Evolutionary conservation across 2,113 vertebrate genomes (phyloP), one percentile per base, ranked within the genome.

Genomic region (Nannospalax galili): DNA sequence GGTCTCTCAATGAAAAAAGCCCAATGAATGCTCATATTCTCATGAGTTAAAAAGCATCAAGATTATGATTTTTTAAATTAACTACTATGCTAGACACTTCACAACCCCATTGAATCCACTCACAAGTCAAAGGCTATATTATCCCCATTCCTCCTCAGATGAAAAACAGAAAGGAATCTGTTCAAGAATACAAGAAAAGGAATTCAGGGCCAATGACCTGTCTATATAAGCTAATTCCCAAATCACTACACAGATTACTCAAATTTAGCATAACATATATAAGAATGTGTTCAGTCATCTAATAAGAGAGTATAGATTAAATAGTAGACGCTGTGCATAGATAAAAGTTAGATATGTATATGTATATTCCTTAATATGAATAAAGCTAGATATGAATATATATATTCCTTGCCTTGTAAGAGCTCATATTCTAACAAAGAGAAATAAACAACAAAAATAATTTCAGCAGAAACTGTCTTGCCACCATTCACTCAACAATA

Each of bases 151-250:
- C 37, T 73, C 40, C 32, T 78, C 24, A 84, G 42, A 56, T 70
- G 58, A 97, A 90, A 78, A 90, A 62, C 42, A 26, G 16, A 82
- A 87, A 87, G 32, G 30, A 84, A 93, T 72, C 30, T 52, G 22
- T 9, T 80, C 75, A 87, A 92, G 87, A 90, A 86, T 45, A 6
- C 26, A 48, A 70, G 8, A 95, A 58, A 94, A 92, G 60, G 37
- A 15, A 74, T 20, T 75, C 48, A 56, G 20, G 15, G 30, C 30
- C 67, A 93, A 75, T 67, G 84, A 96, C 69, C 28, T 69, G 45
- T 84, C 58, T 62, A 65, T 12, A 92, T 6, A 52, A 67, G 28
- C 35, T 70, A 16, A 84, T 42, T 96, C 22, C 52, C 37, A 93
- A 65, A n/a, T 42, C 37, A 86, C 0, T 16, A 0, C 28, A 69